These are phyloP conservation scores for Gambusia affinis DNA, from an alignment of 2,113 vertebrate species.

Conservation along the genomic window DNA sequence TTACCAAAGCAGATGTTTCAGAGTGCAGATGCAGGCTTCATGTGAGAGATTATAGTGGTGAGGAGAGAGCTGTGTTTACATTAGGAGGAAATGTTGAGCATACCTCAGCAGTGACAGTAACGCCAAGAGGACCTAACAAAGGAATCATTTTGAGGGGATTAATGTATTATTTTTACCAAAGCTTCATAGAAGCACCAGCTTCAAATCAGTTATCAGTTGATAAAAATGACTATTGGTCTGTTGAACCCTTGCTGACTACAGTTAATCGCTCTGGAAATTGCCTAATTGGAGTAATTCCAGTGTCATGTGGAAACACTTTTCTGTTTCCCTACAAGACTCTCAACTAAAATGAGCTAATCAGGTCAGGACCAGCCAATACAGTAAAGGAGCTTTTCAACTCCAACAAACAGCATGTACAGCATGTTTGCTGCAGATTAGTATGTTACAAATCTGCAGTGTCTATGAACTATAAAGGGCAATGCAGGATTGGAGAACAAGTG, in stretches of 20 bases:
- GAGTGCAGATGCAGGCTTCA: slow-evolving; percentile 4
- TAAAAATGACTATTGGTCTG: background rate
- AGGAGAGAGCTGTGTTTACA: slow-evolving; percentile 65
- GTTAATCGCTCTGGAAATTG: background rate
- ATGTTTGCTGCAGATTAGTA: background rate
- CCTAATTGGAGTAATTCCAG: background rate
- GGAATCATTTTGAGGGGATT: background rate
- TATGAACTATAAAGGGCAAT: too few species aligned
- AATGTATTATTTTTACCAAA: background rate
- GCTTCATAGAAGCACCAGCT: background rate
- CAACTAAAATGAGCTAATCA: background rate
- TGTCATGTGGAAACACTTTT: slow-evolving; percentile 5
- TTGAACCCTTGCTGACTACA: background rate
- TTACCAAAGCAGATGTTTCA: slow-evolving; percentile 19
- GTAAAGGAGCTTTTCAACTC: background rate
- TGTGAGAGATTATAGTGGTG: slow-evolving; percentile 40
- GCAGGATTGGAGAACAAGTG: too few species aligned
- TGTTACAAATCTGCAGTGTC: too few species aligned
- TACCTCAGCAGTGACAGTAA: slow-evolving; percentile 64
- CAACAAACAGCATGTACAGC: background rate
- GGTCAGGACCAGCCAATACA: background rate
- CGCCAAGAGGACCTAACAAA: slow-evolving; percentile 28
- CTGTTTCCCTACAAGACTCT: background rate
- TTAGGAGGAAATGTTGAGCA: slow-evolving; percentile 73
- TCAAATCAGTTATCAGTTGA: background rate